Percentiles rank a stretch among this genome's conserved stretches.
These are phyloP conservation scores for Philopotamus ludificatus DNA, from an alignment of 1,140 invertebrate species.

Conservation along the genomic window DNA sequence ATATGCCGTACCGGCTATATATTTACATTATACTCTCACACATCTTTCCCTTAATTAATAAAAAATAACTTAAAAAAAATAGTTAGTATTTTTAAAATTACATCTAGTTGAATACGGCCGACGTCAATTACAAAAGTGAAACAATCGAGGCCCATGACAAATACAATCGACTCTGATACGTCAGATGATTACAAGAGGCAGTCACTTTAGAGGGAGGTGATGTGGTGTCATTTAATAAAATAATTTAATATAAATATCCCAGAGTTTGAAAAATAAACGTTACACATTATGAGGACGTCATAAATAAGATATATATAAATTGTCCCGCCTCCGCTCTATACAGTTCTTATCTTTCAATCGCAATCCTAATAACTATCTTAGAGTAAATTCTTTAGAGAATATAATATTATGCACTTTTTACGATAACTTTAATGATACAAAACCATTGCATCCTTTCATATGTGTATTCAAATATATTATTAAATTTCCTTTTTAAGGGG, in stretches of 20 bases:
- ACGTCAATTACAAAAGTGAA: conserved; percentile 25
- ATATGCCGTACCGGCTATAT: conserved; percentile 26
- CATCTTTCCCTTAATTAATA: conserved; percentile 38
- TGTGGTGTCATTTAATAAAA: not conserved
- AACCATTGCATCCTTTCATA: conserved; percentile 40
- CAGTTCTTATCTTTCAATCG: conserved; percentile 12
- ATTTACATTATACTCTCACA: conserved; percentile 39
- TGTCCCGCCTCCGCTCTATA: conserved; percentile 11
- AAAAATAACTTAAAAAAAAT: conserved; percentile 43
- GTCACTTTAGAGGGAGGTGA: conserved; percentile 13
- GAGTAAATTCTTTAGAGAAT: conserved; percentile 41
- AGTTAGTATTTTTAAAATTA: conserved; percentile 41
- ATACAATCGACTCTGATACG: conserved; percentile 17
- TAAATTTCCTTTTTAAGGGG: conserved; percentile 42
- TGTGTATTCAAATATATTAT: conserved; percentile 43
- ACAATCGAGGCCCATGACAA: conserved; percentile 25
- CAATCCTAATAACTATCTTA: conserved; percentile 30
- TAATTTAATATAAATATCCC: too few species aligned
- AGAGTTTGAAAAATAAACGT: too few species aligned
- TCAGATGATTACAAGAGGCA: conserved; percentile 23
- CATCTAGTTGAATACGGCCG: conserved; percentile 36
- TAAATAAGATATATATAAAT: not conserved
- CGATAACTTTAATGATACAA: conserved; percentile 40
- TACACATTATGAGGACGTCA: too few species aligned
- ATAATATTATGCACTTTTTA: conserved; percentile 41